Base-by-base conservation (phyloP, 2,888 invertebrate genomes). In the Liodrosophila aerea region DNA sequence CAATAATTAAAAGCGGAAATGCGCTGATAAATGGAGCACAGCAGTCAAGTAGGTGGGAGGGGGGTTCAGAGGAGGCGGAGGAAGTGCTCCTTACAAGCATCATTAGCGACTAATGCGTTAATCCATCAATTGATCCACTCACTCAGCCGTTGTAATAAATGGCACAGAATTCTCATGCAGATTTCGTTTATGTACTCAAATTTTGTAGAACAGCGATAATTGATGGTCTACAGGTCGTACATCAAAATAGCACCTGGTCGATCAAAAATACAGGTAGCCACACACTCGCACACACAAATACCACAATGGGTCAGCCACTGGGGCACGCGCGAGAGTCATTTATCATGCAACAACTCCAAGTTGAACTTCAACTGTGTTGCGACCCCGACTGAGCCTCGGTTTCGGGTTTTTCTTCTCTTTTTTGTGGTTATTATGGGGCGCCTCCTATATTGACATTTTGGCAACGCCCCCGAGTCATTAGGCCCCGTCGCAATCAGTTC, bases 1-100 rank as follows among this genome's bases (percentile, higher is more conserved):
- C 86, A 86, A 85, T 82, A 86, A 81, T 81, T 85, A 82, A 86
- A 85, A 81, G 86, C 87, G 81, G 81, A 81, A 81, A 81, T 67
- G 70, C 83, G 29, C 65, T 74, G 75, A 74, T 74, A 65, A 70
- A 70, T 78, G 63, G 47, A 44, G 33, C 41, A 33, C 40, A 34
- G 36, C 40, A 44, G 36, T 31, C 33, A 41, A 34, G 22, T 15
- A 31, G 30, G 2, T 15, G 9, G 1, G n/a, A 8, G 3, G 16
- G 34, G 0, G 16, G 16, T 2, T 11, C 3, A 34, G 11, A 12
- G 12, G 7, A 22, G 16, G 5, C 3, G 15, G 9, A 29, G 2
- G 3, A 11, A 27, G n/a, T 37, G 15, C 22, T 59, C n/a, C 41
- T 45, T 16, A 47, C 16, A 34, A 34, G 53, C 57, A 61, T 80